Evolutionary conservation across 1,140 invertebrate genomes (phyloP).

Genomic region (Ips typographus): DNA sequence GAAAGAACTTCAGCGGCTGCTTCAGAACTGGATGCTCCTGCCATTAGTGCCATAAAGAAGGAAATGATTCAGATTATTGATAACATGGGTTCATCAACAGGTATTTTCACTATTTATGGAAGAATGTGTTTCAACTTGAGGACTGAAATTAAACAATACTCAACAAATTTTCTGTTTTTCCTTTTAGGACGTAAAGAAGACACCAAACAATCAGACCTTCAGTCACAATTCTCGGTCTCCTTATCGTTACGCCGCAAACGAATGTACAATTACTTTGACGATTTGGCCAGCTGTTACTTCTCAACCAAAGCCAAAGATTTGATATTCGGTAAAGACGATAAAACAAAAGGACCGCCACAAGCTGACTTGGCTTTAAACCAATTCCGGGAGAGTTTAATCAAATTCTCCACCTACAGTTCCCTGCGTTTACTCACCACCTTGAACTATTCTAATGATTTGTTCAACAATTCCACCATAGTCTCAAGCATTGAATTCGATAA

Average conservation of each 20-base stretch:
- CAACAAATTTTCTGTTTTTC: neutral
- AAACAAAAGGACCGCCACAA: constrained; percentile 41
- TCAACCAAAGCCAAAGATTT: constrained; percentile 72
- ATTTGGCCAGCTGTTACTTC: constrained; percentile 88
- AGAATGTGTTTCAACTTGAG: too few species aligned
- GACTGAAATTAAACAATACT: constrained; percentile 3
- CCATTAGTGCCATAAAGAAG: constrained; percentile 59
- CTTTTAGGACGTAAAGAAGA: constrained; percentile 41
- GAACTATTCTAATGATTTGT: constrained; percentile 84
- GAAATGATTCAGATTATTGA: constrained; percentile 63
- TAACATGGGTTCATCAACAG: constrained; percentile 53
- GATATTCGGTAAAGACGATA: constrained; percentile 58
- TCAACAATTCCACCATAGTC: constrained; percentile 90
- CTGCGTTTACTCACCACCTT: constrained; percentile 82
- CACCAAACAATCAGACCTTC: constrained; percentile 12
- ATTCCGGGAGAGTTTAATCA: constrained; percentile 85
- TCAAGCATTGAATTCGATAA: constrained; percentile 97
- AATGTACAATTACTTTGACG: constrained; percentile 86
- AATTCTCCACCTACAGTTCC: constrained; percentile 83
- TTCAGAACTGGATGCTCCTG: constrained; percentile 41
- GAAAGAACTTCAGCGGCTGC: constrained; percentile 49
- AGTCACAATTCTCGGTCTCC: constrained; percentile 25
- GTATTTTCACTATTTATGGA: constrained; percentile 4
- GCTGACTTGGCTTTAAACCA: constrained; percentile 66
- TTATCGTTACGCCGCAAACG: constrained; percentile 69